phyloP scores from a whole-genome alignment of 2,888 invertebrate species.

The Cecidostiba fungosa region DNA sequence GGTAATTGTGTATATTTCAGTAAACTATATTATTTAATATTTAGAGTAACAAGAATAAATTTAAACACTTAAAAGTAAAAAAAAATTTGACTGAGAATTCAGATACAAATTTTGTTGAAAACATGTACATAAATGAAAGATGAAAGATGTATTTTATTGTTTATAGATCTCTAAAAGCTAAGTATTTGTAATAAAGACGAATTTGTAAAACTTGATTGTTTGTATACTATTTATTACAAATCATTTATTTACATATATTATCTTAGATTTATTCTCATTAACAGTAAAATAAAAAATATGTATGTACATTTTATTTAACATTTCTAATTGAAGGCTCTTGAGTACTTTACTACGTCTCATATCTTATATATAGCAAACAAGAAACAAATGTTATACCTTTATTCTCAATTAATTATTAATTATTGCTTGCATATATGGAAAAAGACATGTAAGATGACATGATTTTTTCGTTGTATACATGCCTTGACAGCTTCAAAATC shows the following conservation, averaged over 20 bases:
- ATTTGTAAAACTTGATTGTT: slow-evolving; percentile 51
- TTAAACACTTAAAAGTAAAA: background rate
- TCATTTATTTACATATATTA: slow-evolving; percentile 15
- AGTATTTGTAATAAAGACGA: slow-evolving; percentile 62
- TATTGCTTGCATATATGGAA: too few species aligned
- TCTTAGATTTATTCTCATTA: background rate
- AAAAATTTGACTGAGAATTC: slow-evolving; percentile 46
- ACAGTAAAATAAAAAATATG: too few species aligned
- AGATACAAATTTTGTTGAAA: slow-evolving; percentile 51
- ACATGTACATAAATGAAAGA: slow-evolving; percentile 58
- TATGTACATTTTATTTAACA: too few species aligned
- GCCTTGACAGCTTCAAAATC: too few species aligned
- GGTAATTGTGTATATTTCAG: background rate
- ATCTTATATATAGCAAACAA: too few species aligned
- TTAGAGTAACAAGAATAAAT: slow-evolving; percentile 35
- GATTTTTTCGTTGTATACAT: too few species aligned
- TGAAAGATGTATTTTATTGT: slow-evolving; percentile 62
- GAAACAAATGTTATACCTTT: too few species aligned
- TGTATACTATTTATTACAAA: slow-evolving; percentile 44
- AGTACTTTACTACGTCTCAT: too few species aligned
- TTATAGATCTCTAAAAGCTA: slow-evolving; percentile 56
- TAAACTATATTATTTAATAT: slow-evolving; percentile 39
- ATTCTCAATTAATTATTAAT: too few species aligned
- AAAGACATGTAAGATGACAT: too few species aligned
- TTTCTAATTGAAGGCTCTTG: too few species aligned